These are phyloP conservation scores for Lamprologus speciosus DNA, from an alignment of 2,113 vertebrate species.

Conservation along the genomic window DNA sequence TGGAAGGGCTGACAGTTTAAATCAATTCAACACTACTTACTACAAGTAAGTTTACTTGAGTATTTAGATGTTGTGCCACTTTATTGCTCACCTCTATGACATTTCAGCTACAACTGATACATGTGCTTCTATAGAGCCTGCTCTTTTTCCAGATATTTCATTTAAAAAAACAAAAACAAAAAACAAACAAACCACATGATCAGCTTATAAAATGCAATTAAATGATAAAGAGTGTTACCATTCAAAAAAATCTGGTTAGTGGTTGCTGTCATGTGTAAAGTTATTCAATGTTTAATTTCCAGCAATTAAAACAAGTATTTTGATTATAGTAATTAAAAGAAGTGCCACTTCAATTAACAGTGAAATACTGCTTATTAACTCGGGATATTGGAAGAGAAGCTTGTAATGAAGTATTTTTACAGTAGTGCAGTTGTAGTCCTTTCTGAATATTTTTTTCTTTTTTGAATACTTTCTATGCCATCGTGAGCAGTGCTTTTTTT, in stretches of 20 bases:
- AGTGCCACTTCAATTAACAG: not conserved
- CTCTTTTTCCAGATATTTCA: not conserved
- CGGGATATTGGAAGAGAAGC: not conserved
- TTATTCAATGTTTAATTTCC: not conserved
- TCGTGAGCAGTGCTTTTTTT: not conserved
- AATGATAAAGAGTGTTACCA: not conserved
- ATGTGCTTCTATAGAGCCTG: not conserved
- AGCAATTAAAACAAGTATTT: not conserved
- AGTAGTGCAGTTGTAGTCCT: not conserved
- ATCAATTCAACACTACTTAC: constrained; percentile 1
- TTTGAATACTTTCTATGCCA: not conserved
- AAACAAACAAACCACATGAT: not conserved
- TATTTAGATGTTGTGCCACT: not conserved
- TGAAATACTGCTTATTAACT: not conserved
- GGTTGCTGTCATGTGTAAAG: not conserved
- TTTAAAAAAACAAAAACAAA: rapidly evolving
- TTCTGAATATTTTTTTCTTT: not conserved
- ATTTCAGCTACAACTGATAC: not conserved
- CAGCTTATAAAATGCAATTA: not conserved
- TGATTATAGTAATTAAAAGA: not conserved
- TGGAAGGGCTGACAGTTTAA: constrained; percentile 9
- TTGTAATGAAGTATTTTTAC: not conserved
- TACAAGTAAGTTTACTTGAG: not conserved
- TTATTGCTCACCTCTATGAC: not conserved
- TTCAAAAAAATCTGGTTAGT: not conserved